Evolutionary conservation across 2,888 invertebrate genomes (phyloP).

Genomic region (Scaptodrosophila latifasciaeformis): DNA sequence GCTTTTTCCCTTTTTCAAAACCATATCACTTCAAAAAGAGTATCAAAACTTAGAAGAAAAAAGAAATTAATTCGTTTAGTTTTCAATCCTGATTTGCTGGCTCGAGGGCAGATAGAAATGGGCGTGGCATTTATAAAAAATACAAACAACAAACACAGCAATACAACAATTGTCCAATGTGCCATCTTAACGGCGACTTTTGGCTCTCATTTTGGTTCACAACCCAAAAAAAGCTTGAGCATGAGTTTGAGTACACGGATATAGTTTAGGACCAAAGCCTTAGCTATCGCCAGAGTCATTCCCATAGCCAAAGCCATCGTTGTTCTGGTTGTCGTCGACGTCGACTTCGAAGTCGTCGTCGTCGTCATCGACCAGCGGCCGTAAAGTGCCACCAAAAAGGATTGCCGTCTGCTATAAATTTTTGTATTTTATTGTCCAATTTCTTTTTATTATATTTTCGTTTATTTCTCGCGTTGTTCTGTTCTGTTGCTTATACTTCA

Average conservation of each 20-base stretch:
- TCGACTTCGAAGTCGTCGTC: no score
- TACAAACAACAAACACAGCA: background rate
- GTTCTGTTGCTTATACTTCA: slow-evolving; percentile 58
- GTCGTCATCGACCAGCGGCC: slow-evolving; percentile 8
- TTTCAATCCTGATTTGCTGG: slow-evolving; percentile 59
- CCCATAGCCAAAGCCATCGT: no score
- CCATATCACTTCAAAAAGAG: no score
- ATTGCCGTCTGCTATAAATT: slow-evolving; percentile 65
- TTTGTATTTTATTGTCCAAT: slow-evolving; percentile 68
- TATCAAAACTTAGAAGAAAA: no score
- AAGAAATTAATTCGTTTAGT: slow-evolving; percentile 61
- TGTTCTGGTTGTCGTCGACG: no score
- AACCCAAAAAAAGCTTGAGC: no score
- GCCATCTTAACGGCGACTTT: slow-evolving; percentile 40
- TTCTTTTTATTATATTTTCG: slow-evolving; percentile 65
- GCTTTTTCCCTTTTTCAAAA: no score
- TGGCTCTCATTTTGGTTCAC: slow-evolving; percentile 28
- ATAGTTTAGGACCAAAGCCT: no score
- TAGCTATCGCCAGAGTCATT: no score
- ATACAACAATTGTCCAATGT: slow-evolving; percentile 9
- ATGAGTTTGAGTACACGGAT: no score
- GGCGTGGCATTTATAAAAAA: no score
- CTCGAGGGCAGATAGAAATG: no score
- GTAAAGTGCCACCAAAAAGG: slow-evolving; percentile 60
- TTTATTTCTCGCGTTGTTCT: slow-evolving; percentile 46